A percentile compares a stretch with the other conserved stretches of the same genome.
These are phyloP conservation scores for Tetragnatha montana DNA, from an alignment of 2,888 invertebrate species.

Conservation along the genomic window DNA sequence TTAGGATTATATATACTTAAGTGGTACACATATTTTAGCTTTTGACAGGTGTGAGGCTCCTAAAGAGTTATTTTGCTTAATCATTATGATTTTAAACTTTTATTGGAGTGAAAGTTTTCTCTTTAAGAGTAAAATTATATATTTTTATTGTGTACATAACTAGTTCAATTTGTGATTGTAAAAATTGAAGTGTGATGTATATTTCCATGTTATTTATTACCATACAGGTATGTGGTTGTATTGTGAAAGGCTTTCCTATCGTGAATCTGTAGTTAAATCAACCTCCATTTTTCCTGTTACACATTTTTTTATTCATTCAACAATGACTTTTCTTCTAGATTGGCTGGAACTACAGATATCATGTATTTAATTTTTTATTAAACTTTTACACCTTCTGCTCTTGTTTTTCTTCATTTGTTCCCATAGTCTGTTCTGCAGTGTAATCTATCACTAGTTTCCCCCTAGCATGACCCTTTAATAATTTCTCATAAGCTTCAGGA, in stretches of 20 bases:
- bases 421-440: neutral
- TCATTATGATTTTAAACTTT: no score
- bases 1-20: no score
- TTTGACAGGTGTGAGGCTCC: neutral
- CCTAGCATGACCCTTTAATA: constrained; percentile 83
- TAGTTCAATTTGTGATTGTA: neutral
- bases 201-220: neutral
- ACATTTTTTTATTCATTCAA: neutral
- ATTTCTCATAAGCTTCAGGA: constrained; percentile 83
- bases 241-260: neutral
- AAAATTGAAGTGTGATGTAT: neutral
- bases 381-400: constrained; percentile 42
- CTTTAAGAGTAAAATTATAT: neutral
- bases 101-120: no score
- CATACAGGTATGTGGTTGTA: neutral
- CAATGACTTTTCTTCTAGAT: neutral
- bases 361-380: constrained; percentile 50
- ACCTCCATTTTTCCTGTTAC: neutral
- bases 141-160: neutral
- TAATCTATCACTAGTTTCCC: constrained; percentile 84
- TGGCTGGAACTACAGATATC: constrained; percentile 11
- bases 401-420: constrained; percentile 18
- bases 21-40: no score
- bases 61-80: neutral
- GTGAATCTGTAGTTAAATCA: neutral